These are phyloP conservation scores for Alloplasta piceator DNA, from an alignment of 2,888 invertebrate species.

Conservation along the genomic window DNA sequence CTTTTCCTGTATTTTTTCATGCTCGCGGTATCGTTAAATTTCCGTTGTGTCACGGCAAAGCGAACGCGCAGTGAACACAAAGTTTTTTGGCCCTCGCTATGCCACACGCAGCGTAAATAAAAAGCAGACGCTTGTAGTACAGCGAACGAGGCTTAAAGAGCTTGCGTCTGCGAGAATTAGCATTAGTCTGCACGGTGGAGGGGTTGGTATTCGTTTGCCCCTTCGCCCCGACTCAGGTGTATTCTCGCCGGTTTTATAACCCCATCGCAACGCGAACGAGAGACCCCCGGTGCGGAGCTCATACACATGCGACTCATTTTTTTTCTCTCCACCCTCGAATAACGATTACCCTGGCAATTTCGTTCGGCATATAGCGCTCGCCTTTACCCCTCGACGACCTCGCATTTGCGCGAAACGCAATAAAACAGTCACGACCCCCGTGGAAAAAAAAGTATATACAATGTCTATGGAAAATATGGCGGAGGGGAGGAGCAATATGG, in stretches of 20 bases:
- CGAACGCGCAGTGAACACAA: conserved; percentile 36
- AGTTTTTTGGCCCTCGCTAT: conserved; percentile 5
- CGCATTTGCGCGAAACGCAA: conserved; percentile 45
- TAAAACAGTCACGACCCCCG: conserved; percentile 46
- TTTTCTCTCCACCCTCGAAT: conserved; percentile 54
- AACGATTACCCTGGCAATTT: conserved; percentile 65
- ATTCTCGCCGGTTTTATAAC: conserved; percentile 59
- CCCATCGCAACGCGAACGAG: conserved; percentile 60
- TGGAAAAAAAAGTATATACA: no score
- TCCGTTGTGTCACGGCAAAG: conserved; percentile 24
- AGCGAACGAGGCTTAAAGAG: conserved; percentile 72
- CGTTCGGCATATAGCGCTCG: conserved; percentile 26
- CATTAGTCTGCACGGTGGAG: conserved; percentile 64
- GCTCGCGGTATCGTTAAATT: conserved; percentile 45
- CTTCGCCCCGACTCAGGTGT: conserved; percentile 74
- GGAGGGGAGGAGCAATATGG: no score
- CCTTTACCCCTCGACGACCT: conserved; percentile 31
- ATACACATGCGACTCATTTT: conserved; percentile 52
- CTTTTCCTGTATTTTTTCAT: conserved; percentile 15
- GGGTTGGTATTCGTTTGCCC: conserved; percentile 26
- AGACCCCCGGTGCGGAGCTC: conserved; percentile 7
- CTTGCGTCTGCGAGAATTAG: conserved; percentile 76
- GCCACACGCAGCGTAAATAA: background rate
- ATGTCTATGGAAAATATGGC: no score
- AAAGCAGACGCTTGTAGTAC: conserved; percentile 38